Base-by-base conservation (phyloP, 2,797 vertebrate genomes). In the Selene dorsalis region DNA sequence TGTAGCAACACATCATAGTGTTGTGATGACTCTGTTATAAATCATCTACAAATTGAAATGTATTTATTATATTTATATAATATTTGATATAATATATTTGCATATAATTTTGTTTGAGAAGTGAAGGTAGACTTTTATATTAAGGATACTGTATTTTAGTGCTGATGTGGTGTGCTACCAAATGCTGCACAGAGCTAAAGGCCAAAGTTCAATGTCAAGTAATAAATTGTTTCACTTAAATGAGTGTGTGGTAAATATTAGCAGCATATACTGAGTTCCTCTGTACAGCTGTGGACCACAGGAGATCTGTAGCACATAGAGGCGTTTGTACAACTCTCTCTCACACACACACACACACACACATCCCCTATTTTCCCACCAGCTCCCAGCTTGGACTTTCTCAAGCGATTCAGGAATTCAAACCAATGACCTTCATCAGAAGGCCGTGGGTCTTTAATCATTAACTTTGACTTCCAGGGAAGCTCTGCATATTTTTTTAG, bases 371-470 rank as follows among this genome's bases (percentile, higher is more conserved):
- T 77, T 74, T 79, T 84, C 58, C 47, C 62, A 76, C 18, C 52
- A 9, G 4, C 24, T 68, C 61, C 60, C 59, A 69, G 20, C 69
- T 74, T 60, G 45, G 63, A 76, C 72, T 43, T 82, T 87, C 70
- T 72, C 28, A 68, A 71, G 60, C 61, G 59, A 38, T 84, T 80
- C 41, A 77, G 87, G 88, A 89, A 90, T 91, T 86, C 69, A 79
- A 72, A 80, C 55, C 28, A 50, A 10, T 77, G 83, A 83, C 79
- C 76, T 90, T 45, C 28, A 13, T 73, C 17, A 62, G 20, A 77
- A 41, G 82, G 80, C 88, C 79, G 82, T 84, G 60, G 58, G 43
- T 79, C 24, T 83, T 84, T 74, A 89, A 84, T 84, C 70, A 86
- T 90, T 85, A 87, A 83, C 87, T 88, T 64, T 38, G 53, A 59